Evolutionary conservation across 2,113 vertebrate species (phyloP).

Genomic region (Aspiorhynchus laticeps): DNA sequence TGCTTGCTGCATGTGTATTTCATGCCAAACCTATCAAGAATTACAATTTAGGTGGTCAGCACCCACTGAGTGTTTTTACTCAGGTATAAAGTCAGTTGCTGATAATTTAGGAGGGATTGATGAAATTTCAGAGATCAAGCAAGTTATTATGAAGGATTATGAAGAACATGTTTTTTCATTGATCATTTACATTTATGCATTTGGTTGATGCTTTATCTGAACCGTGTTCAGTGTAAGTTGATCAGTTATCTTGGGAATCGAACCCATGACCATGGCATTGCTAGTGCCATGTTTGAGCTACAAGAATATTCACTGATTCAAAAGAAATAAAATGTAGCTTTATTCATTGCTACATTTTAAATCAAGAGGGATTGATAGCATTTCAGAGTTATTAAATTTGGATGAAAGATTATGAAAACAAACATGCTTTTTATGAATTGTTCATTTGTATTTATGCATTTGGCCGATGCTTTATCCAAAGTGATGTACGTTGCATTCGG

Average conservation of each 20-base stretch:
- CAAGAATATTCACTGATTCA: too few relatives aligned
- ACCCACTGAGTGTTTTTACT: neutral
- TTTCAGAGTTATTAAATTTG: too few relatives aligned
- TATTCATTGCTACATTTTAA: too few relatives aligned
- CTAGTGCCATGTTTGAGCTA: neutral
- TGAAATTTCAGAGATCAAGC: too few relatives aligned
- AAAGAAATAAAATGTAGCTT: too few relatives aligned
- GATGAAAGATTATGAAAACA: too few relatives aligned
- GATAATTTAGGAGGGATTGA: neutral
- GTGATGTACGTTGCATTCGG: neutral
- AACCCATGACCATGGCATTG: neutral
- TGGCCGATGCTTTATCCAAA: neutral
- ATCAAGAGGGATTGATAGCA: too few relatives aligned
- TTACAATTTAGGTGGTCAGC: neutral
- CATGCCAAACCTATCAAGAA: neutral
- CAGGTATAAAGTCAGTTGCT: neutral
- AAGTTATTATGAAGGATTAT: neutral
- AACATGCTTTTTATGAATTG: too few relatives aligned
- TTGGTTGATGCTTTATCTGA: neutral
- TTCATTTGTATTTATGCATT: neutral
- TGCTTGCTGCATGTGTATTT: neutral
- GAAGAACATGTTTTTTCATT: neutral
- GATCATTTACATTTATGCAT: neutral
- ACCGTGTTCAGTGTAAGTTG: neutral
- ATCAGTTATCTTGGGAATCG: neutral